Percentiles rank a stretch among this genome's conserved stretches.
These are phyloP conservation scores for Blastobasis lacticolella DNA, from an alignment of 2,888 invertebrate genomes.

Conservation along the genomic window DNA sequence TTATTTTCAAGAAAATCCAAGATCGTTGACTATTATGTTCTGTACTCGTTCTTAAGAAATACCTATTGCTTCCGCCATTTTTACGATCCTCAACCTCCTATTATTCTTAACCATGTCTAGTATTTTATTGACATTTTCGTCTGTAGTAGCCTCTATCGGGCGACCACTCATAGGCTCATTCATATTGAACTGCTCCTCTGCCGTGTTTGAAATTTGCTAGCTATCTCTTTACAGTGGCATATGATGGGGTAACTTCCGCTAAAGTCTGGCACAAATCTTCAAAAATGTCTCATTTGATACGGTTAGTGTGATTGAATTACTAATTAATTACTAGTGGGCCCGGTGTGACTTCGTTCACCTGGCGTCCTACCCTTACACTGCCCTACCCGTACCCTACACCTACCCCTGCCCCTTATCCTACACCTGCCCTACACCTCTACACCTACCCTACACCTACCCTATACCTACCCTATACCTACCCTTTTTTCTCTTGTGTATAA, in stretches of 20 bases:
- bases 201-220: neutral
- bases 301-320: too few relatives aligned
- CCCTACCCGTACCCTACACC: too few relatives aligned
- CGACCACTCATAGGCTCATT: neutral
- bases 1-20: constrained; percentile 9
- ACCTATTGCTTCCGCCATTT: too few relatives aligned
- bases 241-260: neutral
- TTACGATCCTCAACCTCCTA: neutral
- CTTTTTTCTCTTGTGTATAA: too few relatives aligned
- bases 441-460: too few relatives aligned
- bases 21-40: constrained; percentile 9
- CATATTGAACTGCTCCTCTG: neutral
- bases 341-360: too few relatives aligned
- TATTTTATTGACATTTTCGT: neutral
- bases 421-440: too few relatives aligned
- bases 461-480: too few relatives aligned
- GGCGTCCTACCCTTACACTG: too few relatives aligned
- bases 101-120: neutral
- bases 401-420: too few relatives aligned
- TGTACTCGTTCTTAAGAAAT: constrained; percentile 3
- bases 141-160: neutral
- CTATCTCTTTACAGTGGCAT: neutral
- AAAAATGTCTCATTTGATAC: neutral
- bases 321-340: too few relatives aligned
- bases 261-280: neutral